Conservation (phyloP, 2,888 invertebrate genomes). For the Salpingus planirostris region DNA sequence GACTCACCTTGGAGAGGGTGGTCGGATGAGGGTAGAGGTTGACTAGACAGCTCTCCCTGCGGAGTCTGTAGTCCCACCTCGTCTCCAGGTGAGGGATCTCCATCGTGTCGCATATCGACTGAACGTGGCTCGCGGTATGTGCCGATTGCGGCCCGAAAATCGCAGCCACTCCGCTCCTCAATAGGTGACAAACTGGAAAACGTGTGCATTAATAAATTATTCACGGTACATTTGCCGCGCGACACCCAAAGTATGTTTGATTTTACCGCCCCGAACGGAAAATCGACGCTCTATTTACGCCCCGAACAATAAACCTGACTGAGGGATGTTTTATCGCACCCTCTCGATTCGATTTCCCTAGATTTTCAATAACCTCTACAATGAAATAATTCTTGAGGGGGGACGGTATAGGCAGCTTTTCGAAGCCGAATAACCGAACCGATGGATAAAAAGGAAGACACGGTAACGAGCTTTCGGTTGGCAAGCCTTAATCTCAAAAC, state of each 20-base stretch:
- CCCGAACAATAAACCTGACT: constrained; percentile 2
- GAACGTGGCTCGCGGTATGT: constrained; percentile 85
- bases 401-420: no score
- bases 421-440: no score
- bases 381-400: no score
- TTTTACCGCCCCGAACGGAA: constrained; percentile 12
- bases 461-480: no score
- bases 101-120: constrained; percentile 93
- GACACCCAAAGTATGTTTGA: constrained; percentile 7
- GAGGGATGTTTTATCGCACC: background rate
- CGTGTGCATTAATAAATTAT: constrained; percentile 21
- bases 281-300: constrained; percentile 7
- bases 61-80: constrained; percentile 83
- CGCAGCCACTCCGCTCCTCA: constrained; percentile 82
- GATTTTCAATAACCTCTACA: no score
- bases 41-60: constrained; percentile 82
- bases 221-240: constrained; percentile 11
- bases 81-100: constrained; percentile 94
- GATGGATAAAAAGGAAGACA: no score
- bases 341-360: no score
- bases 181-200: constrained; percentile 73
- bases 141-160: constrained; percentile 91
- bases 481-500: no score
- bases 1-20: constrained; percentile 69
- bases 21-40: constrained; percentile 91